Base-by-base conservation (phyloP, 2,113 vertebrate species). In the Probosciger aterrimus region DNA sequence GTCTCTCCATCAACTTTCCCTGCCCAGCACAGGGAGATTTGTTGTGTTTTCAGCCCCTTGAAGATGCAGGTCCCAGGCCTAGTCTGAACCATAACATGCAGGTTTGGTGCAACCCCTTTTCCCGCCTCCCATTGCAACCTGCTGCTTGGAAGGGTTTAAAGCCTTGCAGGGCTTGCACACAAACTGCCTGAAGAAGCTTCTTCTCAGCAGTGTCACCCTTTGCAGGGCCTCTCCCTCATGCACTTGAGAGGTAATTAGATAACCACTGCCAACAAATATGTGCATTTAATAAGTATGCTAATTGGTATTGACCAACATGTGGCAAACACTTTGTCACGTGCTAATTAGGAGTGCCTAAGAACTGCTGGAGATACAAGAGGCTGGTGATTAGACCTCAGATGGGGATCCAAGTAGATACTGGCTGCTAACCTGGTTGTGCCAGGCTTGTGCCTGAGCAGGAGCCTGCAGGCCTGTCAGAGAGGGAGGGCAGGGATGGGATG, bases 251-350 rank as follows among this genome's bases (percentile, higher is more conserved):
- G 83, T 92, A 94, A 96, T 96, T 60, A 95, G 95, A 88, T 86
- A 91, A 86, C 86, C 60, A 68, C 91, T 24, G 53, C 75, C 78
- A 92, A 70, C 86, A 71, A 84, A 73, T 82, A 18, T 1, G 4
- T 31, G 70, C 44, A 35, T 89, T 95, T 97, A 97, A 91, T 92
- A 83, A 96, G 60, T 55, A 91, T 97, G 95, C 90, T 97, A 96
- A 97, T 95, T 96, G 95, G 53, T 96, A 97, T 97, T 96, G 96
- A 96, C 94, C 87, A 88, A 15, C 24, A 10, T 9, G 81, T 63
- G 87, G 94, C 94, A 92, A 86, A 76, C 68, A 7, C 91, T 97
- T 57, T 47, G 46, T 96, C 95, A 92, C 30, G 25, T 94, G 90
- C 88, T 95, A 92, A 70, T 94, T 84, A 93, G 81, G 55, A 89